Conservation (phyloP, 2,797 vertebrate genomes). For the Centroberyx gerrardi region DNA sequence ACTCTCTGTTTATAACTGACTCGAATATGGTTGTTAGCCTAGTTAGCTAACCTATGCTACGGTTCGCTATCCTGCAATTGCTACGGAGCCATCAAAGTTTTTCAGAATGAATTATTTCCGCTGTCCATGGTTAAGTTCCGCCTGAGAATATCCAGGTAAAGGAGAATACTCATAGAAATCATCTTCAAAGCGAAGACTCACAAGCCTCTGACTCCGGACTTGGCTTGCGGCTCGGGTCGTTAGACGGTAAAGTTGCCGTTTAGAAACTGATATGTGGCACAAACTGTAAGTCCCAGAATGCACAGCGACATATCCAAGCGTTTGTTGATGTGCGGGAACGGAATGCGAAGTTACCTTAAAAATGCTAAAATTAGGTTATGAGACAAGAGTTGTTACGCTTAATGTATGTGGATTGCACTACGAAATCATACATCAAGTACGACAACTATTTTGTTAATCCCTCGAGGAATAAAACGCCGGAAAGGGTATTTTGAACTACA, state of each 20-base stretch:
- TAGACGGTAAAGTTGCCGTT: slow-evolving; percentile 66
- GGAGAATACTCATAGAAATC: slow-evolving; percentile 21
- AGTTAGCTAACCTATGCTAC: slow-evolving; percentile 70
- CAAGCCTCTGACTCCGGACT: slow-evolving; percentile 37
- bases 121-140: slow-evolving; percentile 1
- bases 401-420: too few relatives aligned
- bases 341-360: too few relatives aligned
- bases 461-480: background rate
- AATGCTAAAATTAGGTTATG: too few relatives aligned
- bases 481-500: slow-evolving; percentile 19
- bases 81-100: slow-evolving; percentile 58
- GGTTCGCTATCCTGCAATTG: slow-evolving; percentile 46
- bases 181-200: slow-evolving; percentile 31
- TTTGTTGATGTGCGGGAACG: slow-evolving; percentile 12
- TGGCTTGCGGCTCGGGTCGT: slow-evolving; percentile 27
- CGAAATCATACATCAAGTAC: too few relatives aligned
- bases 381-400: too few relatives aligned
- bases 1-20: slow-evolving; percentile 34
- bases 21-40: slow-evolving; percentile 69
- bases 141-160: background rate
- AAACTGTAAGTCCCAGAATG: slow-evolving; percentile 82
- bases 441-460: too few relatives aligned
- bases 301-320: slow-evolving; percentile 64
- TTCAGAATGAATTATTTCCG: slow-evolving; percentile 24
- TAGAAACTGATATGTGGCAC: slow-evolving; percentile 78